Evolutionary conservation across 1,140 invertebrate genomes (phyloP), one percentile per base, ranked within the genome.

Genomic region (Scaptodrosophila lebanonensis): DNA sequence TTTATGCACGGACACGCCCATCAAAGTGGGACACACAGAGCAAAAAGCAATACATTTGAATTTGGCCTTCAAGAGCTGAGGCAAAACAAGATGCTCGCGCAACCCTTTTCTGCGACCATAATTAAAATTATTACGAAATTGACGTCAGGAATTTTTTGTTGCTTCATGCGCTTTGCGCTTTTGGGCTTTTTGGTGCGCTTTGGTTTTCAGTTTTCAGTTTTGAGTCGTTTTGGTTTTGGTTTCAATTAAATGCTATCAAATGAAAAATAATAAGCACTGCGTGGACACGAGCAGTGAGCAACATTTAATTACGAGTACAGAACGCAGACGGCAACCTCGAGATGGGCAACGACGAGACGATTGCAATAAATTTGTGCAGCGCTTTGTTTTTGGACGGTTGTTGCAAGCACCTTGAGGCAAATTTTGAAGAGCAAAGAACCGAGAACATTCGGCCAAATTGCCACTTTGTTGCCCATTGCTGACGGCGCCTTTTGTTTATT

Each of bases 271-370:
- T 79, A 67, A 70, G 58, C 54, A 68, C 64, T 79, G 64, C 63
- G 3, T 3, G 22, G 22, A 4, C 8, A 3, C 3, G 22, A 25
- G 22, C 73, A 75, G 22, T 25, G 22, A 25, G 8, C 82, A 77
- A 82, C 73, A 79, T 79, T 79, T 79, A 79, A 79, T 79, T 79
- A 79, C 73, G 73, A 82, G 82, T 25, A 25, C 22, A 25, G 22
- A 25, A 3, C 3, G 22, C 22, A 25, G 22, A 25, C 22, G 22
- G 8, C 22, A 25, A 25, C 22, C 22, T 25, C 22, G 22, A 25
- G 22, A 25, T 25, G 22, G 8, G 22, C 22, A 82, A 73, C 69
- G 73, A 82, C 75, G 73, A 75, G 49, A 65, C 44, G 8, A 25
- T 43, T 39, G 73, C 75, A 68, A 79, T 79, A 79, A 79, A 82